phyloP scores from a whole-genome alignment of 2,113 vertebrate genomes.

The Lepus timidus region DNA sequence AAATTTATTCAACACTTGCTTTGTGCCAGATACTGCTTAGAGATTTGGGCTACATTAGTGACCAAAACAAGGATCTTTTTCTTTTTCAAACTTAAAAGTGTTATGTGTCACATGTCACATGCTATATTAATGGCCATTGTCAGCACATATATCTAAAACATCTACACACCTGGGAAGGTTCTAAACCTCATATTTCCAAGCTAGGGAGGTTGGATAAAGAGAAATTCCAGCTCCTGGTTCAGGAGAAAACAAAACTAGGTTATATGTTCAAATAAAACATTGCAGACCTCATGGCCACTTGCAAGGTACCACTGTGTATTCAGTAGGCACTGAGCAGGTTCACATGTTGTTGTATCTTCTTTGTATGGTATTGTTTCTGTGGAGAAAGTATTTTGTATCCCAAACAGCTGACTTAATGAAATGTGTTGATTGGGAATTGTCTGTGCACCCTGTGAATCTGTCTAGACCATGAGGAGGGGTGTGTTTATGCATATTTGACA shows the following conservation, averaged over 20 bases:
- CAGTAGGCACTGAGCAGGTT: background rate
- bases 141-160: background rate
- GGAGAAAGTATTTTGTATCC: constrained; percentile 46
- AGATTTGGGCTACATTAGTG: background rate
- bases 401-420: background rate
- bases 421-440: background rate
- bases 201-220: background rate
- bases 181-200: background rate
- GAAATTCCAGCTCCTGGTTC: background rate
- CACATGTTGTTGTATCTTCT: background rate
- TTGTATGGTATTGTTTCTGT: background rate
- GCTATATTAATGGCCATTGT: background rate
- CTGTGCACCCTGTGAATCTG: background rate
- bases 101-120: background rate
- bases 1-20: background rate
- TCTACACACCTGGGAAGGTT: background rate
- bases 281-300: background rate
- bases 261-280: background rate
- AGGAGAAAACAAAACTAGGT: background rate
- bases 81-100: background rate
- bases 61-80: background rate
- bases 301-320: background rate
- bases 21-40: background rate
- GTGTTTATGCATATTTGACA: background rate
- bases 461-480: background rate